Evolutionary conservation across 1,140 invertebrate species (phyloP), one percentile per base, ranked within the genome.

Genomic region (Atta colombica): DNA sequence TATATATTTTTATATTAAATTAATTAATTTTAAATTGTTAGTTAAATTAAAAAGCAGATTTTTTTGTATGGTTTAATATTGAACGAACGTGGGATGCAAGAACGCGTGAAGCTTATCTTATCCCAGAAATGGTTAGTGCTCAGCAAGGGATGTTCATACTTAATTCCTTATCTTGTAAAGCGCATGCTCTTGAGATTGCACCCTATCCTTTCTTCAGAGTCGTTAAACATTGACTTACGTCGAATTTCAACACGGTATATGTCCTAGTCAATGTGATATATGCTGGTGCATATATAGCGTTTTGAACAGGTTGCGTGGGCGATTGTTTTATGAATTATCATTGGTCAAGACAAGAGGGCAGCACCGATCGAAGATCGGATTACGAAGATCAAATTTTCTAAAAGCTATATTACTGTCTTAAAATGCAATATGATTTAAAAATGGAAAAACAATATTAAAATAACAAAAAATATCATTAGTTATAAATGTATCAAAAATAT

Each of bases 141-240:
- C 82, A 81, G 75, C 86, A 53, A 89, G 90, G 82, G 90, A 89
- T 91, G 92, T 93, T 93, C 92, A 88, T 94, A 94, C 91, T 94
- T 94, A 95, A 94, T 94, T 93, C 86, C 93, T 95, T 95, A 95
- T 95, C 94, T 94, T 94, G 94, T 94, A 93, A 93, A 93, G 92
- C 92, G 91, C 92, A 93, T 93, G 92, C 93, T 68, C n/a, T 94
- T 94, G 94, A 95, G 93, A 95, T 94, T 95, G 93, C 92, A 91
- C 89, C 89, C 85, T 86, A 25, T 28, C 90, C 81, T 87, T 45
- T 66, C 72, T 49, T 18, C 72, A 61, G 12, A 88, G 84, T 58
- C 45, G 28, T 75, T 35, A 16, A 45, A 82, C 53, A 82, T 0
- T 39, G 55, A 61, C 80, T 55, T 81, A 39, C 49, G 25, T 71